These are phyloP conservation scores for Gambusia affinis DNA, from an alignment of 2,113 vertebrate species.

Conservation along the genomic window DNA sequence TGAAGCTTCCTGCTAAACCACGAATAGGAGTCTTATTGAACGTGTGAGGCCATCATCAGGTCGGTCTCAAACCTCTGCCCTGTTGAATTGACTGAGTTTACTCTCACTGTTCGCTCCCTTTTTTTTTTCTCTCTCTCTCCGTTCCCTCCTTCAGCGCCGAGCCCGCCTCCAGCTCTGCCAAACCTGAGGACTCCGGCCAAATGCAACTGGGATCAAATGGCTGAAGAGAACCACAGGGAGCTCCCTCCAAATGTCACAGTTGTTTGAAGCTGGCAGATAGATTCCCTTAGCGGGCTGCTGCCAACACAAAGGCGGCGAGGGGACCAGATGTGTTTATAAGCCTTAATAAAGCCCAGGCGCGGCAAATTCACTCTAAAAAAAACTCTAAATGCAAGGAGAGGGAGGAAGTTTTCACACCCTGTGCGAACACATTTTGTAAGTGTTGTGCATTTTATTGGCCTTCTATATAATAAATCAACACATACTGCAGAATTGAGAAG, in stretches of 20 bases:
- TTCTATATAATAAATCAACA: no score
- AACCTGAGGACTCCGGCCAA: slow-evolving; percentile 67
- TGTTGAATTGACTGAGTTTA: slow-evolving; percentile 28
- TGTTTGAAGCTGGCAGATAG: slow-evolving; percentile 71
- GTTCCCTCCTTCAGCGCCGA: slow-evolving; percentile 49
- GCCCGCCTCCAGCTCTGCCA: slow-evolving; percentile 63
- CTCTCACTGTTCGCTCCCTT: slow-evolving; percentile 22
- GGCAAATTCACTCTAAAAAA: slow-evolving; percentile 12
- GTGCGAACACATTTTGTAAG: background rate
- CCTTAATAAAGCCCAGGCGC: slow-evolving; percentile 29
- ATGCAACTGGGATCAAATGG: slow-evolving; percentile 72
- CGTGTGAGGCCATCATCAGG: slow-evolving; percentile 2
- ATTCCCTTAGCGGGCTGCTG: slow-evolving; percentile 52
- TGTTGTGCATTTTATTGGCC: no score
- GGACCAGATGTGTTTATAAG: slow-evolving; percentile 61
- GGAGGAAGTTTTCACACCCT: background rate
- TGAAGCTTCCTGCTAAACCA: slow-evolving; percentile 30
- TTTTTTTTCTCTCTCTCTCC: background rate
- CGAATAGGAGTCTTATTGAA: background rate
- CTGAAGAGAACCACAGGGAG: slow-evolving; percentile 66
- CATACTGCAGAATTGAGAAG: no score
- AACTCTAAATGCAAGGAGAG: slow-evolving; percentile 6
- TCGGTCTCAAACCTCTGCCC: slow-evolving; percentile 4
- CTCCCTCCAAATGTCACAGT: slow-evolving; percentile 78
- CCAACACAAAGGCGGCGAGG: slow-evolving; percentile 57